Conservation (phyloP, 2,113 vertebrate genomes). For the Nymphicus hollandicus region DNA sequence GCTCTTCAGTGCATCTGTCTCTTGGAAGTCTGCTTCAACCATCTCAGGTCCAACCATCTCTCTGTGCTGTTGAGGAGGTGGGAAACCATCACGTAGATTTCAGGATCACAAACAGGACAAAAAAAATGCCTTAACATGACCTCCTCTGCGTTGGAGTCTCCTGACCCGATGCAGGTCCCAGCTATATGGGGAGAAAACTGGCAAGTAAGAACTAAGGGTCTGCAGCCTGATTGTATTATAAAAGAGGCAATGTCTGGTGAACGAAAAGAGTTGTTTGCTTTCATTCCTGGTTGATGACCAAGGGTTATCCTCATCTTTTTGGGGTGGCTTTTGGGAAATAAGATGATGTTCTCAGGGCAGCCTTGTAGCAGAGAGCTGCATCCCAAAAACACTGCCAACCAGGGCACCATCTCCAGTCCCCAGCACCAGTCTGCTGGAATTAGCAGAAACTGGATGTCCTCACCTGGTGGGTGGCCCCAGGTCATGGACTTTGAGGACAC, state of each 20-base stretch:
- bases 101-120: background rate
- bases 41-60: background rate
- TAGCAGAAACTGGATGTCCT: background rate
- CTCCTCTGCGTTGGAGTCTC: background rate
- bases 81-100: background rate
- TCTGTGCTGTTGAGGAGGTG: background rate
- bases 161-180: background rate
- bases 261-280: background rate
- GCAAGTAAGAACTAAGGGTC: background rate
- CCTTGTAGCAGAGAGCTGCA: background rate
- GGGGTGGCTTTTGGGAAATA: background rate
- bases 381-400: background rate
- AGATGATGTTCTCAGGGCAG: background rate
- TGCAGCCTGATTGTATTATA: fast-evolving
- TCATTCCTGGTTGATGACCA: background rate
- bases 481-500: background rate
- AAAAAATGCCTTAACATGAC: fast-evolving
- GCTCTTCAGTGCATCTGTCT: background rate
- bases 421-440: background rate
- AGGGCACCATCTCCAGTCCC: background rate
- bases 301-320: background rate
- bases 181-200: background rate
- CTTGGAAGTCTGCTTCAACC: background rate
- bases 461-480: background rate
- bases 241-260: background rate